These are phyloP conservation scores for Atta colombica DNA, from an alignment of 1,140 invertebrate genomes.

Conservation along the genomic window DNA sequence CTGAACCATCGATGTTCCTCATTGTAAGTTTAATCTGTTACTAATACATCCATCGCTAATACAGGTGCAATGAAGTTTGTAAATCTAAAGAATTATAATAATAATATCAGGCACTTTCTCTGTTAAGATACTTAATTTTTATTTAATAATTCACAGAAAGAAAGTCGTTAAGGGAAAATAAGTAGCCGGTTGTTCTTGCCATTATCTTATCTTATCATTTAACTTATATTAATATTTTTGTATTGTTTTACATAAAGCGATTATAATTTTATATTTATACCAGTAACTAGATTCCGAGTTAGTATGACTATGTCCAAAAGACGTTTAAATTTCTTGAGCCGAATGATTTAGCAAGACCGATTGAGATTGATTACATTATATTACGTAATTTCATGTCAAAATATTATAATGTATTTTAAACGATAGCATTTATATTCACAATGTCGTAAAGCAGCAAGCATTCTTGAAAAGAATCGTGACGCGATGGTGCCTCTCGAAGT, in stretches of 20 bases:
- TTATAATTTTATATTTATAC: not conserved
- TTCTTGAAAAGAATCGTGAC: conserved; percentile 7
- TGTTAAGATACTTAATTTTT: not conserved
- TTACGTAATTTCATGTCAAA: not conserved
- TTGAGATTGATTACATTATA: not conserved
- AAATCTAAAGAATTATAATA: not conserved
- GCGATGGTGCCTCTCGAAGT: conserved; percentile 11
- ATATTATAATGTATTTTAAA: conserved; percentile 13
- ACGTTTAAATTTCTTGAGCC: not conserved
- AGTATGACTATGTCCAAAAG: not conserved
- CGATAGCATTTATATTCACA: conserved; percentile 17
- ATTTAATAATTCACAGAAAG: not conserved
- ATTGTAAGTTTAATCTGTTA: conserved; percentile 47
- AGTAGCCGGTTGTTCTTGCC: not conserved
- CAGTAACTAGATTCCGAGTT: not conserved
- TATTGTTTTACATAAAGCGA: not conserved
- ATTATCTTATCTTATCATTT: not conserved
- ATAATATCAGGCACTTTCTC: not conserved
- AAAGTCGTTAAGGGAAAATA: not conserved
- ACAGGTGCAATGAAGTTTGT: not conserved
- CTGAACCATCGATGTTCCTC: conserved; percentile 14
- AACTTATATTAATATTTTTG: not conserved
- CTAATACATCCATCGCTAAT: conserved; percentile 10
- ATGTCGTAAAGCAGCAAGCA: not conserved
- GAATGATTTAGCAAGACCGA: not conserved